Base-by-base conservation (phyloP, 1,140 invertebrate species). In the Drosophila pseudoobscura region DNA sequence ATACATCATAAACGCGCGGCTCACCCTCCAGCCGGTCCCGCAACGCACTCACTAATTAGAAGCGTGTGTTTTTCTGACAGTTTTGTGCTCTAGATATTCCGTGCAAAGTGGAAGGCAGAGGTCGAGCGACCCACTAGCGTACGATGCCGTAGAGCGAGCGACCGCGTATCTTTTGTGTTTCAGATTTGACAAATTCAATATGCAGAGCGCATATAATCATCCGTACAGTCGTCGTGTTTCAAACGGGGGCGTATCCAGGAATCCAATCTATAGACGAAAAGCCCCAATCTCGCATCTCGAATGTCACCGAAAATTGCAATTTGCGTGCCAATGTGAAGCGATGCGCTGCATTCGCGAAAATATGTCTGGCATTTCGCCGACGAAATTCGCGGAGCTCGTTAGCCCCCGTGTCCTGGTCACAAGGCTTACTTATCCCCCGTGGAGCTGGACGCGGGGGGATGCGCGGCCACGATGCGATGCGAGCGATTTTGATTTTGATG, bases 1-100 rank as follows among this genome's bases (percentile, higher is more conserved):
- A 70, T 78, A 61, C 75, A 70, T 78, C 75, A 78, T 65, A 70
- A 64, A 31, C 47, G 56, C 64, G 49, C 44, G 50, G 31, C 70
- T 59, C 45, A 50, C 39, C 24, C 24, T 26, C 24, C 5, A 26
- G 4, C 24, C 55, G 22, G 17, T 22, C 3, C 51, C 57, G 31
- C 54, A 43, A 52, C 20, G 22, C 31, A 35, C 52, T 26, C 47
- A 58, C 50, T 76, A 73, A 76, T 76, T 76, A 76, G 62, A 39
- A 55, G 58, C 49, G 47, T 51, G 64, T 44, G 55, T 77, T 55
- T 45, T 43, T 58, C 44, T 77, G 60, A 63, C 70, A 74, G 35
- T 49, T 64, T 58, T 56, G 35, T 74, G 44, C 59, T 43, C 49
- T 24, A 13, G 35, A 39, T 39, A 39, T 39, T 39, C 13, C 11